These are phyloP conservation scores for Lagria hirta DNA, from an alignment of 2,888 invertebrate species.

Conservation along the genomic window DNA sequence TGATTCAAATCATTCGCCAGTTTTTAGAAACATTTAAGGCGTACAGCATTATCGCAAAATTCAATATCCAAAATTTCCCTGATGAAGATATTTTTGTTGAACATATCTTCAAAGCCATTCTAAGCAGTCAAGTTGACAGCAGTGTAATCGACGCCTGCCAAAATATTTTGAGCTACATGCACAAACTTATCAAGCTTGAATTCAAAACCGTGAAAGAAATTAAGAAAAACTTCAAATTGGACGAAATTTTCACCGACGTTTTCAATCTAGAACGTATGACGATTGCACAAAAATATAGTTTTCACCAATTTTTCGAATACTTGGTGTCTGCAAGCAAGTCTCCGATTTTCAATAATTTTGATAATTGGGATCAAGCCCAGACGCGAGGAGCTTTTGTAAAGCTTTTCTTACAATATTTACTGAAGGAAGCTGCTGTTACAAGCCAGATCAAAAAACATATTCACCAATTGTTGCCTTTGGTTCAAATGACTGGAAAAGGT, in stretches of 20 bases:
- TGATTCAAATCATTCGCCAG: too few relatives aligned
- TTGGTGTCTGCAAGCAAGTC: constrained; percentile 19
- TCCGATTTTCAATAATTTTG: constrained; percentile 10
- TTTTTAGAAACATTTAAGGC: too few relatives aligned
- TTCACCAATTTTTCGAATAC: constrained; percentile 29
- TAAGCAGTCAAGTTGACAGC: constrained; percentile 4
- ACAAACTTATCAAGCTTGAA: constrained; percentile 17
- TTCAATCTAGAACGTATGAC: constrained; percentile 26
- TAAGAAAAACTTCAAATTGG: constrained; percentile 32
- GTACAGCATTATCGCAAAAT: neutral
- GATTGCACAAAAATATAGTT: constrained; percentile 25
- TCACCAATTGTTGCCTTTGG: constrained; percentile 15
- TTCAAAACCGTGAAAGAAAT: constrained; percentile 29
- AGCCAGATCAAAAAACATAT: constrained; percentile 25
- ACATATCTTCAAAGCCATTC: constrained; percentile 9
- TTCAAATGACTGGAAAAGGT: constrained; percentile 27
- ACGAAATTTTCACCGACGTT: constrained; percentile 31
- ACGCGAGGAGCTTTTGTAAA: constrained; percentile 31
- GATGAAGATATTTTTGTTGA: constrained; percentile 7
- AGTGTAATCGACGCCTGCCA: constrained; percentile 19
- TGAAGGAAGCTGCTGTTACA: constrained; percentile 12
- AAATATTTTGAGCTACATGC: constrained; percentile 18
- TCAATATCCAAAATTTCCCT: constrained; percentile 5
- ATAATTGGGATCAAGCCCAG: constrained; percentile 30
- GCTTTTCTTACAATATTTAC: constrained; percentile 24